These are phyloP conservation scores for Sprattus sprattus DNA, from an alignment of 2,113 vertebrate species.

Conservation along the genomic window DNA sequence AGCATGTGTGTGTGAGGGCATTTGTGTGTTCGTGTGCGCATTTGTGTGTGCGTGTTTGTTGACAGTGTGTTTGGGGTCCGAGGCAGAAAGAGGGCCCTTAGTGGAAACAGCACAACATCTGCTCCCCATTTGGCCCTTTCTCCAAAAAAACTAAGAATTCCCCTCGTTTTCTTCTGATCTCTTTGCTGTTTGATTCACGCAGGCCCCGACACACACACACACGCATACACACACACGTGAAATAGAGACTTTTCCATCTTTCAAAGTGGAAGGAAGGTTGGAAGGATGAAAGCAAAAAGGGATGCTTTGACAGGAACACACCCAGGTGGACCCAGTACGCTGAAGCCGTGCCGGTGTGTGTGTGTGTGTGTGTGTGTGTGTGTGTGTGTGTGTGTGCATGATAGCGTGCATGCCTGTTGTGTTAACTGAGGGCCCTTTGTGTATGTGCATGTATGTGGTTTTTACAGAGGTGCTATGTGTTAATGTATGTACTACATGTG, in stretches of 20 bases:
- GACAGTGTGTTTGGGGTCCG: background rate
- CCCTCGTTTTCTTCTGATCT: slow-evolving; percentile 2
- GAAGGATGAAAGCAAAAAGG: background rate
- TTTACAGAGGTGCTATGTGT: background rate
- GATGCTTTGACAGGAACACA: background rate
- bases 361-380: background rate
- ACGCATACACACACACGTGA: background rate
- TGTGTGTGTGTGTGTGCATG: background rate
- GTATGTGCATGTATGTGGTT: background rate
- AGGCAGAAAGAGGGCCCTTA: background rate
- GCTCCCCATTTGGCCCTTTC: background rate
- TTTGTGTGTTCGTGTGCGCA: background rate
- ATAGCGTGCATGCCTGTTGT: background rate
- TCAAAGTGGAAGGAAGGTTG: background rate
- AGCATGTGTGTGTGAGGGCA: background rate
- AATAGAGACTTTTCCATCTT: background rate
- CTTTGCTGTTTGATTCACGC: background rate
- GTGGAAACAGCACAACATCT: background rate
- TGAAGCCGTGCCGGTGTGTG: background rate
- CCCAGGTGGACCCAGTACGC: background rate
- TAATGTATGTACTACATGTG: background rate
- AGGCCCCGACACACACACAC: background rate
- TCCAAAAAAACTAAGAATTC: background rate
- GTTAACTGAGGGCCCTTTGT: background rate
- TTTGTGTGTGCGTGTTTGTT: background rate